Base-by-base conservation (phyloP, 1,140 invertebrate genomes). In the Artemia franciscana region DNA sequence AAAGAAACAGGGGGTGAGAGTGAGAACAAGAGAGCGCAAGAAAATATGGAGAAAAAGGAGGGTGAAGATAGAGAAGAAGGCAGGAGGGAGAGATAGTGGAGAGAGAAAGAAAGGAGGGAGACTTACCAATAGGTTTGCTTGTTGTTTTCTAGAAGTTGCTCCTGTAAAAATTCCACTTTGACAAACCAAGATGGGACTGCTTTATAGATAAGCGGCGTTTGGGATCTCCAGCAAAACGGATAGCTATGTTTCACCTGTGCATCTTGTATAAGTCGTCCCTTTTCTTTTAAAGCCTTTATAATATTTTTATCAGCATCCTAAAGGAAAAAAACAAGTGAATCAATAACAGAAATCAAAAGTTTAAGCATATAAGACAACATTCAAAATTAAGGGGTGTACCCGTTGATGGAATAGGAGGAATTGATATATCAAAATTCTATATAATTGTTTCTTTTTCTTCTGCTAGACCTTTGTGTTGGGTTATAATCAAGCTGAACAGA, bases 121-220 rank as follows among this genome's bases (percentile, higher is more conserved):
- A 68, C 66, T 67, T 68, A 80, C 95, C 96, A 99, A 72, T 98
- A 95, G 9, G 94, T 98, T 64, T 86, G 78, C 25, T 82, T 75
- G 72, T 86, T 95, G 18, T 83, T 81, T 59, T 81, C 74, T 61
- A 97, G 70, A 1, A 99, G 76, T 66, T 84, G 78, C 51, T 91
- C 78, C 59, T 81, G 83, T 74, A 97, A 87, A 61, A 84, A 81
- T 72, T 98, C 91, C 0, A 99, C 96, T 66, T 88, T 77, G 9
- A 99, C 81, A 75, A 98, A 99, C 95, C 95, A 98, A 1, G 93
- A 98, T 0, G 96, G 94, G 7, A 99, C 90, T 24, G 94, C 93
- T 72, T 89, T 89, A 71, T 99, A 99, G 66, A 99, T 91, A 3
- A 99, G 79, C 0, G 96, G 95, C 0, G 94, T 99, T 68, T 99